Percentiles rank a stretch among this genome's conserved stretches.
These are phyloP conservation scores for Harpalus rubripes DNA, from an alignment of 2,888 invertebrate species.

Conservation along the genomic window DNA sequence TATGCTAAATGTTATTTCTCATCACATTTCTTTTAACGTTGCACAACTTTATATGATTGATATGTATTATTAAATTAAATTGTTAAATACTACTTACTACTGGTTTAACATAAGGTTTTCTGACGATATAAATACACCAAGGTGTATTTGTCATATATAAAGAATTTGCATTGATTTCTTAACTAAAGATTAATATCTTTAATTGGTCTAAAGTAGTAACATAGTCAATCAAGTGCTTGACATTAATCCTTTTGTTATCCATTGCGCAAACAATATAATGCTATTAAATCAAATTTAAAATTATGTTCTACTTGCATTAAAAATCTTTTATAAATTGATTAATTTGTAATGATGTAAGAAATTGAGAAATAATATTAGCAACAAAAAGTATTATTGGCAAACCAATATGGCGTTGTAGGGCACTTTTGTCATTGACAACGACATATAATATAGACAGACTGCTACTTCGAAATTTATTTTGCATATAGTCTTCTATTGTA, in stretches of 20 bases:
- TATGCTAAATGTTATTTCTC: conserved; percentile 17
- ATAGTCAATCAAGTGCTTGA: conserved; percentile 33
- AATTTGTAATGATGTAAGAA: not conserved
- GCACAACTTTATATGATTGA: conserved; percentile 7
- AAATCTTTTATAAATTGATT: not conserved
- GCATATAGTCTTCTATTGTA: too few relatives aligned
- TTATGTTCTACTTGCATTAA: not conserved
- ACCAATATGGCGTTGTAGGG: too few relatives aligned
- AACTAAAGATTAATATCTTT: conserved; percentile 32
- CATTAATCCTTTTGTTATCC: conserved; percentile 45
- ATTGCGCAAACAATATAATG: conserved; percentile 27
- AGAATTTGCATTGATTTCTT: conserved; percentile 28
- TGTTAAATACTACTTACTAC: not conserved
- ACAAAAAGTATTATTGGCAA: too few relatives aligned
- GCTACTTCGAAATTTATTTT: too few relatives aligned
- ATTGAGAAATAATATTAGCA: too few relatives aligned
- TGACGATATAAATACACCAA: not conserved
- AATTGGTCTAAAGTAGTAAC: conserved; percentile 33
- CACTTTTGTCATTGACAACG: too few relatives aligned
- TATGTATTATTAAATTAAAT: conserved; percentile 1
- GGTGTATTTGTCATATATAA: conserved; percentile 40
- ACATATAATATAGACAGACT: too few relatives aligned
- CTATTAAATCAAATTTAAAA: not conserved
- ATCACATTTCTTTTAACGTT: conserved; percentile 28
- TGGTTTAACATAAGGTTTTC: not conserved